Percentiles rank a stretch among this genome's conserved stretches.
phyloP scores from a whole-genome alignment of 2,797 vertebrate genomes.

The Artibeus lituratus region DNA sequence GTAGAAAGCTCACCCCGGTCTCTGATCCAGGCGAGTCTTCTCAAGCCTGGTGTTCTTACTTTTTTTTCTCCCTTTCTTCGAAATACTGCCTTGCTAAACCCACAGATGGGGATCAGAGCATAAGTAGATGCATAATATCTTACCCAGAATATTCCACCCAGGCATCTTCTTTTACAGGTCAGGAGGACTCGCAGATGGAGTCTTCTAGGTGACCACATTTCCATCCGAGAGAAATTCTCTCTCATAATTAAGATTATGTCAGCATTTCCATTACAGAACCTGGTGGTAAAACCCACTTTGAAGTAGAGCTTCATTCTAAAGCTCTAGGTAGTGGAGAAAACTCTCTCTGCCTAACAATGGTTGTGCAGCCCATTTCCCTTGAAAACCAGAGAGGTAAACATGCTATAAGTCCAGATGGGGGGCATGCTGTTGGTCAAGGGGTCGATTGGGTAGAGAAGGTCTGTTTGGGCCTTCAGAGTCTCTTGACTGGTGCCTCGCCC shows the following conservation, averaged over 20 bases:
- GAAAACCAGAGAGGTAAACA: background rate
- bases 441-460: background rate
- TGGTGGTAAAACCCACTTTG: conserved; percentile 21
- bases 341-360: background rate
- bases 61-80: conserved; percentile 25
- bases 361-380: background rate
- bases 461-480: fast-evolving
- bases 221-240: conserved; percentile 14
- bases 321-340: background rate
- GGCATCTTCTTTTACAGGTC: conserved; percentile 55
- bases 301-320: conserved; percentile 21
- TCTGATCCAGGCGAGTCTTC: conserved; percentile 61
- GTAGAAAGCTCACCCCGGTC: conserved; percentile 53
- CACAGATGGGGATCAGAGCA: conserved; percentile 50
- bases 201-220: conserved; percentile 53
- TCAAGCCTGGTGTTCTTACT: conserved; percentile 37
- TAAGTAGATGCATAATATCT: conserved; percentile 67
- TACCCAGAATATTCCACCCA: conserved; percentile 45
- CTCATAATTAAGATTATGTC: conserved; percentile 46
- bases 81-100: conserved; percentile 48
- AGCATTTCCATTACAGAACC: conserved; percentile 34
- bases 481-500: background rate
- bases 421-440: background rate
- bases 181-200: conserved; percentile 47
- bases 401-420: background rate